A percentile compares a stretch with the other conserved stretches of the same genome.
These are phyloP conservation scores for Lordiphosa collinella DNA, from an alignment of 1,140 invertebrate species.

Conservation along the genomic window DNA sequence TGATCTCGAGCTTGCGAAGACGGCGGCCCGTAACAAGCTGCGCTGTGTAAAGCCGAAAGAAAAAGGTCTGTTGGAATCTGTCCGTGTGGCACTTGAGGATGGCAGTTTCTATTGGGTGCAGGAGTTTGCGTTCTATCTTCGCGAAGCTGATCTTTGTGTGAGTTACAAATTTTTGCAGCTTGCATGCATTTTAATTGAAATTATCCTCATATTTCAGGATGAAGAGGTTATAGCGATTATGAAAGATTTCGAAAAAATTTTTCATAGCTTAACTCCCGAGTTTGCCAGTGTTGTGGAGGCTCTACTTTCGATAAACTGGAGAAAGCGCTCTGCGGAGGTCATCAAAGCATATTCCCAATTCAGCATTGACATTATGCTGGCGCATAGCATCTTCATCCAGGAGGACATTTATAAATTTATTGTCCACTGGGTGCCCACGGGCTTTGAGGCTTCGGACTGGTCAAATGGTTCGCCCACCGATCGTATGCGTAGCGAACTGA, in stretches of 20 bases:
- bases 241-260: conserved; percentile 81
- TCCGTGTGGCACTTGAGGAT: conserved; percentile 47
- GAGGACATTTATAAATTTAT: conserved; percentile 84
- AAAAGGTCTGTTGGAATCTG: conserved; percentile 51
- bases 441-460: conserved; percentile 47
- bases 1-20: conserved; percentile 57
- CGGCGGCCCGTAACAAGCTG: conserved; percentile 59
- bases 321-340: conserved; percentile 79
- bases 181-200: not conserved
- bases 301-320: conserved; percentile 83
- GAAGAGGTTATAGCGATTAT: conserved; percentile 82
- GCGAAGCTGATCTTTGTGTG: conserved; percentile 52
- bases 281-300: conserved; percentile 83
- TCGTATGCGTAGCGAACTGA: conserved; percentile 39
- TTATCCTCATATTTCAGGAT: conserved; percentile 79
- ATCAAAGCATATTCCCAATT: conserved; percentile 83
- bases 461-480: conserved; percentile 76
- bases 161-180: conserved; percentile 11
- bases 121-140: conserved; percentile 58
- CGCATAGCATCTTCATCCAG: conserved; percentile 83
- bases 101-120: conserved; percentile 55
- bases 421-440: conserved; percentile 80
- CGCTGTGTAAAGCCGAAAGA: conserved; percentile 55
- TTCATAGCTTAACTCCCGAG: conserved; percentile 81
- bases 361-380: conserved; percentile 83